Base-by-base conservation (phyloP, 2,888 invertebrate species). In the Calephelis perditalis region DNA sequence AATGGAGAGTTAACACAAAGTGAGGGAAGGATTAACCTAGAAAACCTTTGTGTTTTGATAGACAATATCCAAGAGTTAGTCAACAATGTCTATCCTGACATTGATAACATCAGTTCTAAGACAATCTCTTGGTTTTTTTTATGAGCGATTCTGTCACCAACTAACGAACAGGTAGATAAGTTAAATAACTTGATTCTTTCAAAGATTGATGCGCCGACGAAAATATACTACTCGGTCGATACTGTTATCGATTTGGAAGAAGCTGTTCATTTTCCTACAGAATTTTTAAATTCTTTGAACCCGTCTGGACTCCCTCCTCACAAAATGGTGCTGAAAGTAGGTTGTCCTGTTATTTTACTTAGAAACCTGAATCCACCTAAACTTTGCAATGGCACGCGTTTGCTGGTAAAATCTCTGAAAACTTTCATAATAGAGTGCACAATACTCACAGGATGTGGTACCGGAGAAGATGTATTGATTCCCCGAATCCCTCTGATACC, bases 81-180 rank as follows among this genome's bases (percentile, higher is more conserved):
- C 57, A 59, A 63, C 64, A 67, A 68, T 63, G 68, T 71, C 61
- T 71, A 66, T 68, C 67, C 67, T 54, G 69, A 68, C 64, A 70
- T 70, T 66, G 60, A 64, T 67, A 65, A 67, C 63, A 68, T 68
- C 67, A 66, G 64, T 66, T 65, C 8, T 64, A 68, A 68, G 67
- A 66, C 68, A 11, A 61, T 67, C 67, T 66, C 64, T 66, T 70
- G 66, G 68, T 68, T 70, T 68, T 67, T 68, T 62, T 65, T 70
- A 69, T 68, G 67, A 66, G 68, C 68, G 12, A 68, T 71, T 64
- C 66, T 71, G 62, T 67, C 68, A 64, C 66, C 69, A 64, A 68
- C 67, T 69, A 71, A 70, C 59, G 67, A 70, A 67, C 68, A 71
- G 61, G 67, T 69, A 62, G 65, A 68, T 67, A 68, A 68, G 43